phyloP scores from a whole-genome alignment of 2,797 vertebrate genomes.

The Eospalax fontanierii region DNA sequence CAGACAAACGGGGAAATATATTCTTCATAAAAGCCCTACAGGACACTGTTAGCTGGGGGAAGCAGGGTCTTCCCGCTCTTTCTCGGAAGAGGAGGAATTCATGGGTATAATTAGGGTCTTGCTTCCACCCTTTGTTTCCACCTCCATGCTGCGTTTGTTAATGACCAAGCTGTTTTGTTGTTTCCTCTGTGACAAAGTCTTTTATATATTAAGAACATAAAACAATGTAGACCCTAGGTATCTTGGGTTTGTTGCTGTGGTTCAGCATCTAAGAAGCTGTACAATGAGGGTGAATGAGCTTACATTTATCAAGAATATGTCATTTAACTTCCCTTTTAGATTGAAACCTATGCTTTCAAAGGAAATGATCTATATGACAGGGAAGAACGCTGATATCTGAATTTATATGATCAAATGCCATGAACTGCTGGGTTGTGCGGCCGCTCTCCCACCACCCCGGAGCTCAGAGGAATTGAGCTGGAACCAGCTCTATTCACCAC shows the following conservation, averaged over 20 bases:
- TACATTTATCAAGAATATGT: conserved; percentile 52
- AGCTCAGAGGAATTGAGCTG: background rate
- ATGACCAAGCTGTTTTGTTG: conserved; percentile 83
- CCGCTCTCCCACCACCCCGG: background rate
- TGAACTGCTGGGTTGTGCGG: background rate
- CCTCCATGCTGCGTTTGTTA: conserved; percentile 83
- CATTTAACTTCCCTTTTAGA: conserved; percentile 54
- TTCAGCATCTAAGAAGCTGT: conserved; percentile 26
- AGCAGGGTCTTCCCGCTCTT: conserved; percentile 44
- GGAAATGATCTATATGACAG: conserved; percentile 11
- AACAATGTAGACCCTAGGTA: conserved; percentile 78
- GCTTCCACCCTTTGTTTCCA: conserved; percentile 73
- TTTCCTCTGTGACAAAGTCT: conserved; percentile 77
- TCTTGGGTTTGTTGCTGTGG: background rate
- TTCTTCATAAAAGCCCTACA: conserved; percentile 72
- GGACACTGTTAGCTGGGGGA: conserved; percentile 49
- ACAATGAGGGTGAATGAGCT: conserved; percentile 69
- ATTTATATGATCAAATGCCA: background rate
- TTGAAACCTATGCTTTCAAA: conserved; percentile 46
- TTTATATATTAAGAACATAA: conserved; percentile 86
- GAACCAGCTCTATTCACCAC: background rate
- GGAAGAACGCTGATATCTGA: background rate
- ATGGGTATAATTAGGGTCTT: conserved; percentile 80
- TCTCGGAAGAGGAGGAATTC: conserved; percentile 74
- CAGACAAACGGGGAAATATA: conserved; percentile 76